A percentile compares a stretch with the other conserved stretches of the same genome.
Evolutionary conservation across 2,888 invertebrate genomes (phyloP).

Genomic region (Epiblema foenella): DNA sequence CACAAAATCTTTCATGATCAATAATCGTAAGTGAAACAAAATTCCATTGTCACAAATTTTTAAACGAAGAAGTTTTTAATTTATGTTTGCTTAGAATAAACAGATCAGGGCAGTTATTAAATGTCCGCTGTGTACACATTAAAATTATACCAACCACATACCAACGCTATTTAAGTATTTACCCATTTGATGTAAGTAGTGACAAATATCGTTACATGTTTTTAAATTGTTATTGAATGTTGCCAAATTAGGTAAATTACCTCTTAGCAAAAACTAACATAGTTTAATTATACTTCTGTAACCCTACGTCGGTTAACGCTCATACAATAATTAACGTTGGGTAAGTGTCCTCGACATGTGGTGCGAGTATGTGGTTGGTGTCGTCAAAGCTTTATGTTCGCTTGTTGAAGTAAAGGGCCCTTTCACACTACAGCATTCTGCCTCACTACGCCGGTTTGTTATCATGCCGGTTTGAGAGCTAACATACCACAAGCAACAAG

Average conservation of each 20-base stretch:
- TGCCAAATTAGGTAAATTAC: not conserved
- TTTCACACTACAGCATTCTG: not conserved
- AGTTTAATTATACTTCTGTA: not conserved
- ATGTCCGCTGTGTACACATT: not conserved
- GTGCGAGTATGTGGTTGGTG: conserved; percentile 19
- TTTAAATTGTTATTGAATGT: not conserved
- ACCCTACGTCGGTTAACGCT: not conserved
- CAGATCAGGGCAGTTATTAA: not conserved
- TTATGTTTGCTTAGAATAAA: not conserved
- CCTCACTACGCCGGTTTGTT: not conserved
- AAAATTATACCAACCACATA: not conserved
- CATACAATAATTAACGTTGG: conserved; percentile 21
- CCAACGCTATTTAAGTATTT: no score
- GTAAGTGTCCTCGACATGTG: conserved; percentile 15
- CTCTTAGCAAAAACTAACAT: not conserved
- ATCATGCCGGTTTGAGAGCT: not conserved
- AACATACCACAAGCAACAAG: not conserved
- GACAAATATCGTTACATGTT: not conserved
- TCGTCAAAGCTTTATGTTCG: conserved; percentile 20
- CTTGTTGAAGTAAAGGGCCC: not conserved
- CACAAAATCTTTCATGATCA: no score
- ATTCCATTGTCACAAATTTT: not conserved
- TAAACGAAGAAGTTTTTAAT: not conserved
- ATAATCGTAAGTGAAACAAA: no score
- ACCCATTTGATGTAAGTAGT: not conserved